Evolutionary conservation across 2,113 vertebrate species (phyloP).

Genomic region (Montifringilla adamsi): DNA sequence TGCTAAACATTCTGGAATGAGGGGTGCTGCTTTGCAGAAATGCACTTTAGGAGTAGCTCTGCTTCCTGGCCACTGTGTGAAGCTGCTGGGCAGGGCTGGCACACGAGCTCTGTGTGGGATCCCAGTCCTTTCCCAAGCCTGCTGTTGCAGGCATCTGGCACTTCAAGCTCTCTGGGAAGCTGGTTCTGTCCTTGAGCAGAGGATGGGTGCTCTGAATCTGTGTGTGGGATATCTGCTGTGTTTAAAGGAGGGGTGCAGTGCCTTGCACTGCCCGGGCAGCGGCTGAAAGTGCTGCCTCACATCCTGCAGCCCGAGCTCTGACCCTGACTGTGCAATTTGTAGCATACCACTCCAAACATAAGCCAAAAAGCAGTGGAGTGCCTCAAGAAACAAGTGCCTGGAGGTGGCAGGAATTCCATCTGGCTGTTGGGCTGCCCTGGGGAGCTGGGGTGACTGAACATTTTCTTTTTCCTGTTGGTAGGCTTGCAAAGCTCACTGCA

Average conservation of each 20-base stretch:
- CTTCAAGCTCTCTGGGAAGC: neutral
- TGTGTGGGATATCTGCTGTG: neutral
- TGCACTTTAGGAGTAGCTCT: neutral
- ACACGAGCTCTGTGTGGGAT: neutral
- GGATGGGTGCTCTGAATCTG: neutral
- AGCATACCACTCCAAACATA: accelerated
- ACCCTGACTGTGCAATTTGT: too few species aligned
- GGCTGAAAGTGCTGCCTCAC: neutral
- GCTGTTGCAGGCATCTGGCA: neutral
- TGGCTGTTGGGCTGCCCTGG: neutral
- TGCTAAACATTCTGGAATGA: neutral
- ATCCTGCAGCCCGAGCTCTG: neutral
- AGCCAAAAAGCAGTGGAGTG: neutral
- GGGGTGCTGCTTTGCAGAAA: neutral
- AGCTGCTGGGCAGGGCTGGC: neutral
- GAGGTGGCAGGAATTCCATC: neutral
- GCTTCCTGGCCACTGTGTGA: neutral
- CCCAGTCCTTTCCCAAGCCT: neutral
- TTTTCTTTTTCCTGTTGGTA: constrained; percentile 25
- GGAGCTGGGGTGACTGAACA: neutral
- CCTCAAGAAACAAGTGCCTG: neutral
- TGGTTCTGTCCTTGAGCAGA: neutral
- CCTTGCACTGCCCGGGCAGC: neutral
- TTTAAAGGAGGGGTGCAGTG: neutral
- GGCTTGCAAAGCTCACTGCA: constrained; percentile 87